Conservation (phyloP, 2,888 invertebrate species). For the Rhopalosiphum nymphaeae region DNA sequence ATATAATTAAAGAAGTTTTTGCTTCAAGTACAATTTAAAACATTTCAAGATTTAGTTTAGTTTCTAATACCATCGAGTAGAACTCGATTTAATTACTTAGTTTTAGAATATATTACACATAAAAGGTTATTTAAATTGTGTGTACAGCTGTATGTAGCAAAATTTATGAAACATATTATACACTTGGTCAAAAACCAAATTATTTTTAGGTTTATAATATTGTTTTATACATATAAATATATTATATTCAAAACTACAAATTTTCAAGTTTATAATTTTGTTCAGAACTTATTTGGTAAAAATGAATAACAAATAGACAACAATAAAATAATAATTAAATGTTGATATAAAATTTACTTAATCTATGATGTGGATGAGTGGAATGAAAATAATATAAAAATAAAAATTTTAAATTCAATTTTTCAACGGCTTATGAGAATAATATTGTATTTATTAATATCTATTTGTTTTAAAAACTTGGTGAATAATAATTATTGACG, state of each 20-base stretch:
- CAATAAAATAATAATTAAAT: not conserved
- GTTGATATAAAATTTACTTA: not conserved
- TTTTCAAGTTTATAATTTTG: not conserved
- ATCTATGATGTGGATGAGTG: not conserved
- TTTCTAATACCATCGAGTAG: not conserved
- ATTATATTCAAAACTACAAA: not conserved
- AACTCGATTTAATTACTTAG: not conserved
- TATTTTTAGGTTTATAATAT: not conserved
- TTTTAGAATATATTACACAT: not conserved
- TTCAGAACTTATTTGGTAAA: not conserved
- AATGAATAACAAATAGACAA: not conserved
- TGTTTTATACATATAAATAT: not conserved
- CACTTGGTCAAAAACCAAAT: not conserved
- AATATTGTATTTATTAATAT: not conserved
- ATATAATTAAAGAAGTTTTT: slow-evolving; percentile 32
- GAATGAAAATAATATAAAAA: not conserved
- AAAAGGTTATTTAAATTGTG: not conserved
- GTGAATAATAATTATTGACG: not conserved
- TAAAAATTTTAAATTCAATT: not conserved
- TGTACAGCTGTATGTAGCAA: not conserved
- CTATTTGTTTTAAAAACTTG: not conserved
- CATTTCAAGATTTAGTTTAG: not conserved
- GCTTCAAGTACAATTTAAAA: not conserved
- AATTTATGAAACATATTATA: not conserved
- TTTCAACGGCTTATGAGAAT: not conserved